Conservation (phyloP, 2,113 vertebrate species). For the Chitala chitala region DNA sequence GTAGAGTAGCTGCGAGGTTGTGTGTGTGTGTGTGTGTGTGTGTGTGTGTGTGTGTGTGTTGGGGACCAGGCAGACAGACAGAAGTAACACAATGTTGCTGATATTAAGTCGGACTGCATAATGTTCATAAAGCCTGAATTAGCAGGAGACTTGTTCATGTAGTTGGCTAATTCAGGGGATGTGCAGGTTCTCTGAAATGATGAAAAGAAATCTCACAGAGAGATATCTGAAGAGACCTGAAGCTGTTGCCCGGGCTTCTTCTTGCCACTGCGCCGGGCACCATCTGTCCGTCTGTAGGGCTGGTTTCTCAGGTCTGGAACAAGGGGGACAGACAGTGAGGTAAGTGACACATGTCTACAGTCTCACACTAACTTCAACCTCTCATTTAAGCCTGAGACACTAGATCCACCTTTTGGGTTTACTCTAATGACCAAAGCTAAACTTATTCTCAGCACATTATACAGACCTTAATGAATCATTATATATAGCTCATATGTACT, state of each 20-base stretch:
- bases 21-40: too few relatives aligned
- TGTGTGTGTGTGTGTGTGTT: too few relatives aligned
- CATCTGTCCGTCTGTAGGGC: slow-evolving; percentile 82
- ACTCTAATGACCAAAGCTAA: too few relatives aligned
- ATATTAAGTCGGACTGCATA: background rate
- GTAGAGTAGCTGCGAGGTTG: too few relatives aligned
- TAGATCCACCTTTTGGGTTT: too few relatives aligned
- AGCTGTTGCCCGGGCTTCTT: slow-evolving; percentile 61
- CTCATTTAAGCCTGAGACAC: too few relatives aligned
- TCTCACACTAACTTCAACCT: background rate
- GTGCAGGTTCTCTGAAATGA: background rate
- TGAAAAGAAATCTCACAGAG: slow-evolving; percentile 42
- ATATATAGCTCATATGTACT: too few relatives aligned
- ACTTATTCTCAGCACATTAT: too few relatives aligned
- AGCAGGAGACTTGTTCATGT: background rate
- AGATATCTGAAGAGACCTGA: slow-evolving; percentile 57
- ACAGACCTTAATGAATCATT: too few relatives aligned
- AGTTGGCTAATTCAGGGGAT: slow-evolving; percentile 12
- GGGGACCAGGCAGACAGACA: background rate
- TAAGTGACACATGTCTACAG: background rate
- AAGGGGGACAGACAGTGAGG: slow-evolving; percentile 3
- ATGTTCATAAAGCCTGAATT: background rate
- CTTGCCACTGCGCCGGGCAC: slow-evolving; percentile 64
- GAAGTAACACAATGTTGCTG: background rate
- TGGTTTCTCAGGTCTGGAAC: slow-evolving; percentile 80